Conservation (phyloP, 2,888 invertebrate species). For the Drosophila stalkeri region DNA sequence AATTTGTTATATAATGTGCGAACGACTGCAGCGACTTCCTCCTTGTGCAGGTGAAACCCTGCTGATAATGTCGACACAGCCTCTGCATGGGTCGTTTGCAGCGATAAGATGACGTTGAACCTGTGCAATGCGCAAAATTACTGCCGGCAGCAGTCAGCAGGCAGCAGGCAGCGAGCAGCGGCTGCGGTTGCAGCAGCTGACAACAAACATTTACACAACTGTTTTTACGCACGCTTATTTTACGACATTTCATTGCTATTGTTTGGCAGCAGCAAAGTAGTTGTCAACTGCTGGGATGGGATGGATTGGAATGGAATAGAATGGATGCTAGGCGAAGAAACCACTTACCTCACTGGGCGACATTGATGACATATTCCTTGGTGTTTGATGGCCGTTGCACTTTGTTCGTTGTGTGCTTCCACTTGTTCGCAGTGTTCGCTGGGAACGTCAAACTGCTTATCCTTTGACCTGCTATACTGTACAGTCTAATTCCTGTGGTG, state of each 20-base stretch:
- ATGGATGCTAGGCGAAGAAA: neutral
- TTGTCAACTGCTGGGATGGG: neutral
- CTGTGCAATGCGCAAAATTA: conserved; percentile 6
- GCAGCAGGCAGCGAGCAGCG: neutral
- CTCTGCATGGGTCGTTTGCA: conserved; percentile 1
- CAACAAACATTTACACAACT: conserved; percentile 69
- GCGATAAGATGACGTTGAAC: conserved; percentile 69
- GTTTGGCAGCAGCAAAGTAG: neutral
- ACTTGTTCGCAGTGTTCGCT: conserved; percentile 38
- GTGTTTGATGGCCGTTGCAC: conserved; percentile 45
- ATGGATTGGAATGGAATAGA: neutral
- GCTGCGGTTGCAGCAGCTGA: conserved; percentile 21
- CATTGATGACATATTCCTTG: conserved; percentile 77
- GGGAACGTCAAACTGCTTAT: conserved; percentile 20
- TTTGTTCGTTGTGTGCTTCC: conserved; percentile 31
- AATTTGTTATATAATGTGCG: conserved; percentile 19
- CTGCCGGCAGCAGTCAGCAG: conserved; percentile 15
- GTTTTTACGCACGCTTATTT: conserved; percentile 31
- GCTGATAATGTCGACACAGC: conserved; percentile 19
- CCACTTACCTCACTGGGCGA: conserved; percentile 81
- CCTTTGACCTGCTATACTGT: conserved; percentile 20
- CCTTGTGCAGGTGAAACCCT: conserved; percentile 21
- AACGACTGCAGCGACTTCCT: conserved; percentile 6
- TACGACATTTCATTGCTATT: neutral
- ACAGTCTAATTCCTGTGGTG: conserved; percentile 20